Evolutionary conservation across 2,888 invertebrate genomes (phyloP).

Genomic region (Bombyx huttoni): DNA sequence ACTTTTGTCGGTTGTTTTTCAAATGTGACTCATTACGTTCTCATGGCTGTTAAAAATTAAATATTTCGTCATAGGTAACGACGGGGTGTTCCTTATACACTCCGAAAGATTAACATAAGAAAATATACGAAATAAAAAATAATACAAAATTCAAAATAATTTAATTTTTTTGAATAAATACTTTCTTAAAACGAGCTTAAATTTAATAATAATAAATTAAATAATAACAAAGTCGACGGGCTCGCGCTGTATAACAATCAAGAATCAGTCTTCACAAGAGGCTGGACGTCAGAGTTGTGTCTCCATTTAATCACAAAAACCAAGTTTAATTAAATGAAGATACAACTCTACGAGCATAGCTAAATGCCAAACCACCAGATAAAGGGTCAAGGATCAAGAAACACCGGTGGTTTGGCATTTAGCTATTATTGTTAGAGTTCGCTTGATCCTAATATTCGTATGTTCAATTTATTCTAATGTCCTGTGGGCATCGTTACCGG

Average conservation of each 20-base stretch:
- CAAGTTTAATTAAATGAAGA: slow-evolving; percentile 42
- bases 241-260: slow-evolving; percentile 48
- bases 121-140: background rate
- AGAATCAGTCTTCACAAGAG: slow-evolving; percentile 46
- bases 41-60: too few relatives aligned
- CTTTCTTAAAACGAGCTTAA: slow-evolving; percentile 45
- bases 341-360: slow-evolving; percentile 35
- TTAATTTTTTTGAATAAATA: slow-evolving; percentile 67
- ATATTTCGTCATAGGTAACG: too few relatives aligned
- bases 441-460: slow-evolving; percentile 56
- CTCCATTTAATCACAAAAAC: slow-evolving; percentile 19
- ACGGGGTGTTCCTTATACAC: too few relatives aligned
- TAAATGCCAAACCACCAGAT: slow-evolving; percentile 68
- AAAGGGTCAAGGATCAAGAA: slow-evolving; percentile 42
- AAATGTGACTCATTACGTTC: too few relatives aligned
- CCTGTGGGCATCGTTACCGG: slow-evolving; percentile 40
- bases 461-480: slow-evolving; percentile 56
- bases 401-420: slow-evolving; percentile 66
- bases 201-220: slow-evolving; percentile 52
- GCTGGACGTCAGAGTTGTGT: slow-evolving; percentile 28
- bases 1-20: too few relatives aligned
- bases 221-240: slow-evolving; percentile 63
- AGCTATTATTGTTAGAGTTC: slow-evolving; percentile 42
- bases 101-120: background rate
- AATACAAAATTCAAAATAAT: slow-evolving; percentile 23